A percentile compares a stretch with the other conserved stretches of the same genome.
Conservation (phyloP, 2,797 vertebrate genomes). For the Rhadinocentrus ornatus region DNA sequence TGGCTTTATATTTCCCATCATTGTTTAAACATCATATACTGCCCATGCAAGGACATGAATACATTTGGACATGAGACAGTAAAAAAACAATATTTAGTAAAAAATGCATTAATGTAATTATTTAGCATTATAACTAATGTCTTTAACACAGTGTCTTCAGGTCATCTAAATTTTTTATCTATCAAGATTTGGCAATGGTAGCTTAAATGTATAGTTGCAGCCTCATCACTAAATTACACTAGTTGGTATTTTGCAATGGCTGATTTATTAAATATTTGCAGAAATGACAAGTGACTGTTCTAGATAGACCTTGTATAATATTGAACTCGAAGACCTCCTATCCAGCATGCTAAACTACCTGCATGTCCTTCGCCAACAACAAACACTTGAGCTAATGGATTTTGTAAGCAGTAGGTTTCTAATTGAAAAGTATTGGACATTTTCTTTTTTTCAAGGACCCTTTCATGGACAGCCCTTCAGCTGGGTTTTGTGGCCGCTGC, state of each 20-base stretch:
- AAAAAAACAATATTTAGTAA: no score
- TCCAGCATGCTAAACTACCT: slow-evolving; percentile 7
- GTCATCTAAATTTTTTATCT: not conserved
- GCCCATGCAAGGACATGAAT: not conserved
- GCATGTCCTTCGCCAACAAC: slow-evolving; percentile 13
- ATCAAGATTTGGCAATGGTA: not conserved
- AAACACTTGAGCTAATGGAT: slow-evolving; percentile 37
- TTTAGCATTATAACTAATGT: no score
- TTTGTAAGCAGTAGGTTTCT: slow-evolving; percentile 46
- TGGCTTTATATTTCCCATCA: not conserved
- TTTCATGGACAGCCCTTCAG: slow-evolving; percentile 41
- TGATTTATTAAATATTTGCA: not conserved
- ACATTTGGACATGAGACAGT: not conserved
- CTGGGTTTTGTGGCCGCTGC: slow-evolving; percentile 40
- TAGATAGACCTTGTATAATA: not conserved
- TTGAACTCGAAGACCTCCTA: not conserved
- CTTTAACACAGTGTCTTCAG: not conserved
- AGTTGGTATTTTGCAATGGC: not conserved
- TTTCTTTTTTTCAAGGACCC: slow-evolving; percentile 53
- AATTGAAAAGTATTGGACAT: slow-evolving; percentile 55
- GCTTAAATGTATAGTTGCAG: not conserved
- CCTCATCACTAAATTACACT: not conserved
- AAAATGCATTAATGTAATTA: not conserved
- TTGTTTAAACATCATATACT: not conserved
- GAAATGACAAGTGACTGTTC: slow-evolving; percentile 1